Conservation (phyloP, 2,113 vertebrate species). For the Pitta sordida region DNA sequence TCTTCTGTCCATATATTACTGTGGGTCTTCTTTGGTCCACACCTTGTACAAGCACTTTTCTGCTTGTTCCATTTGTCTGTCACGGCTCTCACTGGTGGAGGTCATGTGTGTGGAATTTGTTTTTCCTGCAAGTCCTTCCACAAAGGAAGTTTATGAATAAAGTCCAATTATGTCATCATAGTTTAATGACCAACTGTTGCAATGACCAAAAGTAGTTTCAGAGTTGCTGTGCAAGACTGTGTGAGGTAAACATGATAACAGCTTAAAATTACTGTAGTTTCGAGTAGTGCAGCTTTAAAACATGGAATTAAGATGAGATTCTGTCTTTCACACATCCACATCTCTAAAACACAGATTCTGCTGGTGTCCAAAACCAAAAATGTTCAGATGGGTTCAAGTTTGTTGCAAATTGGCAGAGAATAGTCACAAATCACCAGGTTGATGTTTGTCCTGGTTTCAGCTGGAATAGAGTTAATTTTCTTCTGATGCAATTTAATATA, state of each 20-base stretch:
- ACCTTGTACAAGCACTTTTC: not conserved
- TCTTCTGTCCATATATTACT: not conserved
- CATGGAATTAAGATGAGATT: not conserved
- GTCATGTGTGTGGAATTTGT: not conserved
- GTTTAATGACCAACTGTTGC: not conserved
- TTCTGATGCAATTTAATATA: not conserved
- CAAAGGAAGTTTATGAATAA: not conserved
- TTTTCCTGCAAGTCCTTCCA: not conserved
- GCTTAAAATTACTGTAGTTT: not conserved
- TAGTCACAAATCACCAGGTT: not conserved
- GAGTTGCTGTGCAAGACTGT: not conserved
- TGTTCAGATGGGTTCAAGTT: rapidly evolving
- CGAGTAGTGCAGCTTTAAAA: not conserved
- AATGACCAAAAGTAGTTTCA: not conserved
- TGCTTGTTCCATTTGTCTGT: not conserved
- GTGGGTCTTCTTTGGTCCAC: not conserved
- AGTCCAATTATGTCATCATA: not conserved
- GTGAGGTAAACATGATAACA: not conserved
- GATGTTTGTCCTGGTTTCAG: not conserved
- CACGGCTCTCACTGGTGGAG: not conserved
- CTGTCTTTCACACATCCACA: not conserved
- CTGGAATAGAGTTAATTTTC: not conserved
- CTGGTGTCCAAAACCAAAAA: not conserved
- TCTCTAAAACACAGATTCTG: not conserved
- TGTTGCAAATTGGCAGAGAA: not conserved